Evolutionary conservation across 2,113 vertebrate species (phyloP).

Genomic region (Kryptolebias marmoratus): DNA sequence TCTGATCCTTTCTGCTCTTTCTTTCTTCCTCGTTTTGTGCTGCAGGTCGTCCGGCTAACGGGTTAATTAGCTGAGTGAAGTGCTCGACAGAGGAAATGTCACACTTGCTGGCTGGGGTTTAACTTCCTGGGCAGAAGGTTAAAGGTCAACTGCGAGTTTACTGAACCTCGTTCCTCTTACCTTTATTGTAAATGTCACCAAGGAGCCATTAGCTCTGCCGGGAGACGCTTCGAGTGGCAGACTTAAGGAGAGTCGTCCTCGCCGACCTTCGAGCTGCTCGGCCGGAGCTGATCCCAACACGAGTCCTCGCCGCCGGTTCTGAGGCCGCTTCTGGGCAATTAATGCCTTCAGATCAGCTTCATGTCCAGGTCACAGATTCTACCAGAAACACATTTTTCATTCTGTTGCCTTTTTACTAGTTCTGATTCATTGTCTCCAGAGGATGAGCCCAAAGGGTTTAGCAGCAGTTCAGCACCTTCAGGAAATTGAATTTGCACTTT

Average conservation of each 20-base stretch:
- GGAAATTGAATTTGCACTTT: background rate
- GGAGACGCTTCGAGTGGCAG: conserved; percentile 19
- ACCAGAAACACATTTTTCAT: background rate
- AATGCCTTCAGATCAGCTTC: no score
- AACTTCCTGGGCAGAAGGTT: conserved; percentile 73
- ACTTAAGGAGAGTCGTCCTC: conserved; percentile 1
- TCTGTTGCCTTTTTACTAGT: background rate
- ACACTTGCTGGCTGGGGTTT: conserved; percentile 71
- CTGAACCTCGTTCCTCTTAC: conserved; percentile 72
- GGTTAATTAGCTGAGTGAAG: conserved; percentile 80
- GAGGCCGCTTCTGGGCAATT: background rate
- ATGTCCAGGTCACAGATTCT: background rate
- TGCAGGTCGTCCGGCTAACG: conserved; percentile 67
- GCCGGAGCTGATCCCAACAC: background rate
- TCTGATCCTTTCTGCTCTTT: background rate
- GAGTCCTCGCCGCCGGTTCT: conserved; percentile 10
- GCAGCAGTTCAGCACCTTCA: background rate
- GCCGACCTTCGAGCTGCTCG: conserved; percentile 2
- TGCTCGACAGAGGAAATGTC: conserved; percentile 75
- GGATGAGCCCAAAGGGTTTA: background rate
- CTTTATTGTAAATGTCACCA: conserved; percentile 81
- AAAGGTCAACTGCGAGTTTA: conserved; percentile 65
- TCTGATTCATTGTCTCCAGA: background rate
- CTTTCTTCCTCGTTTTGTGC: conserved; percentile 41
- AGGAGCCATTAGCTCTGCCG: conserved; percentile 58